phyloP scores from a whole-genome alignment of 2,113 vertebrate genomes.

The Ophthalmolycus amberensis region DNA sequence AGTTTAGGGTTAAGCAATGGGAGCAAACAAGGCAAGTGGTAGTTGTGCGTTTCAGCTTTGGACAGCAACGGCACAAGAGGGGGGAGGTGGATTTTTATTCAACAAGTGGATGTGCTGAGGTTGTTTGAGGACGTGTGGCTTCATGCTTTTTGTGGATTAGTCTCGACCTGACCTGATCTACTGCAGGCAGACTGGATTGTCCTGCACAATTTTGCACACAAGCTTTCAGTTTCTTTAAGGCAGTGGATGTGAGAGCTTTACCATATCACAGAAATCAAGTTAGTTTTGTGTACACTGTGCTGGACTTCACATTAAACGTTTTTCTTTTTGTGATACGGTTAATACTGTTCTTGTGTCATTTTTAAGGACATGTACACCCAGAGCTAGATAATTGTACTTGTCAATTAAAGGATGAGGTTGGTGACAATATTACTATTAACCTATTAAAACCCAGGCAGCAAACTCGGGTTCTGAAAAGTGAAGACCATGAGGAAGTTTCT shows the following conservation, averaged over 20 bases:
- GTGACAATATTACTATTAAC: background rate
- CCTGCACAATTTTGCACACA: background rate
- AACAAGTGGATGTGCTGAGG: background rate
- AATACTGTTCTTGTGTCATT: background rate
- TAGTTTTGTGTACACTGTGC: background rate
- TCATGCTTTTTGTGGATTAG: constrained; percentile 33
- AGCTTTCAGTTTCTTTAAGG: background rate
- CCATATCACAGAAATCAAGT: background rate
- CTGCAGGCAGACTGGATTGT: background rate
- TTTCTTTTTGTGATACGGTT: background rate
- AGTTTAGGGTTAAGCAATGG: background rate
- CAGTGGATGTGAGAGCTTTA: background rate
- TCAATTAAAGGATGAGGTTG: background rate
- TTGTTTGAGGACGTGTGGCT: constrained; percentile 26
- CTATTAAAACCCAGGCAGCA: background rate
- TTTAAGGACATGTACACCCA: background rate
- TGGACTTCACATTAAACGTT: background rate
- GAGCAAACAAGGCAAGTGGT: background rate
- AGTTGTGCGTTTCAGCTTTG: background rate
- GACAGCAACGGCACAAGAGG: background rate
- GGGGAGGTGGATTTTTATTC: background rate
- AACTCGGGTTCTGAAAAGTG: background rate
- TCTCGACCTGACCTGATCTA: background rate
- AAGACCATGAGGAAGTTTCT: background rate
- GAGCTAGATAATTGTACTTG: background rate